Base-by-base conservation (phyloP, 2,113 vertebrate species). In the Mus spicilegus region DNA sequence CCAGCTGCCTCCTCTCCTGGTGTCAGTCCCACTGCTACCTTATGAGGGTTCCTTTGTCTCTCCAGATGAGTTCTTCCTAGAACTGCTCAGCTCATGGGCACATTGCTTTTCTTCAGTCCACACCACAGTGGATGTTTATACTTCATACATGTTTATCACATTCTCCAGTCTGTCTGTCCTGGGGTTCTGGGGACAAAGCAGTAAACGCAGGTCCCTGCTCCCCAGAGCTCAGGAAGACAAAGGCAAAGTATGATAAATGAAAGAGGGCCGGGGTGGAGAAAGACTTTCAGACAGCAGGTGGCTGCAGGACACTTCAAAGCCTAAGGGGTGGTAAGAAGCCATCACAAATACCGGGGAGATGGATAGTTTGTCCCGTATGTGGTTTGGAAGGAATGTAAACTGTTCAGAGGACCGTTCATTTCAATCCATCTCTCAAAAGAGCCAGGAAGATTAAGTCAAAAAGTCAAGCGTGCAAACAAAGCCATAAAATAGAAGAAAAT, bases 401-500 rank as follows among this genome's bases (percentile, higher is more conserved):
- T 94, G 4, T 39, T 72, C 42, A 33, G 22, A 86, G 77, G 82
- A 72, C 84, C 82, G 42, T 78, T 39, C 75, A 42, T 90, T 75
- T 85, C 56, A 63, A 85, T 13, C 36, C n/a, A 3, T 82, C 56
- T 36, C 86, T 87, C 51, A 2, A 54, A 87, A 61, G 14, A 78
- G 91, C 19, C 7, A 46, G 51, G 33, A 91, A 67, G 42, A 72
- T 33, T 54, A 46, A 67, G 42, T 69, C 10, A 76, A 88, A 88
- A 95, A 36, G 80, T 36, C 73, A 84, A 90, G 10, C 61, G 36
- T 73, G 28, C 75, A 94, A n/a, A 63, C 61, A 42, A 77, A 95
- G 54, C 20, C 75, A 36, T 80, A n/a, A 87, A n/a, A 49, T 42
- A 58, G 42, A 85, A 54, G 30, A 89, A 72, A 91, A 69, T 85